These are phyloP conservation scores for Bufo bufo DNA, from an alignment of 2,113 vertebrate species.

Conservation along the genomic window DNA sequence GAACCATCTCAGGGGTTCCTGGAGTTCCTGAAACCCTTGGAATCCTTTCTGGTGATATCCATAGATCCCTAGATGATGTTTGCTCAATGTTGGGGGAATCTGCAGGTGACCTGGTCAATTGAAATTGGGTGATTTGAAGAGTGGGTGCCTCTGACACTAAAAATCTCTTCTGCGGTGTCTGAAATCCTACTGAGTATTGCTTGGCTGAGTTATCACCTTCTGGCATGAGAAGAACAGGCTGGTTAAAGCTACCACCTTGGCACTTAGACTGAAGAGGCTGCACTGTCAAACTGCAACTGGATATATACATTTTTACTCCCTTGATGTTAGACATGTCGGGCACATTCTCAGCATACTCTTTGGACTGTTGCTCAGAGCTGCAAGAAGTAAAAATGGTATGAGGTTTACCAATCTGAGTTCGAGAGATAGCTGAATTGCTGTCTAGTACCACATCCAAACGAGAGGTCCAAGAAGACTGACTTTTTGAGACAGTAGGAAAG, in stretches of 20 bases:
- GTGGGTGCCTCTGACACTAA: conserved; percentile 60
- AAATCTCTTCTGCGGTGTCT: conserved; percentile 61
- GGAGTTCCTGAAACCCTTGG: conserved; percentile 59
- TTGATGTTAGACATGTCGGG: conserved; percentile 62
- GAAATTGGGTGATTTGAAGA: conserved; percentile 69
- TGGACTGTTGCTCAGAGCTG: conserved; percentile 30
- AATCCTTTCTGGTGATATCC: conserved; percentile 63
- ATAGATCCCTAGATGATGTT: conserved; percentile 62
- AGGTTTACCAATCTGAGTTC: conserved; percentile 57
- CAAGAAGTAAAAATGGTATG: conserved; percentile 54
- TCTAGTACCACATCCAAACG: conserved; percentile 63
- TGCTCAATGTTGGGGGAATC: conserved; percentile 60
- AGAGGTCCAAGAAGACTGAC: conserved; percentile 65
- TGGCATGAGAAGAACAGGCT: conserved; percentile 61
- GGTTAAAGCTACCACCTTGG: conserved; percentile 48
- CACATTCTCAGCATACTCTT: conserved; percentile 57
- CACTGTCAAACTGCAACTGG: conserved; percentile 68
- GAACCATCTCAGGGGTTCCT: conserved; percentile 60
- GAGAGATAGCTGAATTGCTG: conserved; percentile 62
- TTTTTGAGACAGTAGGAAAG: conserved; percentile 61
- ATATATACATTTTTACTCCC: conserved; percentile 69
- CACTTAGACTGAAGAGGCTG: conserved; percentile 60
- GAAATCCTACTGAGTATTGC: conserved; percentile 50
- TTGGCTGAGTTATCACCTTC: conserved; percentile 54
- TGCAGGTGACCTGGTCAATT: conserved; percentile 63